A percentile compares a stretch with the other conserved stretches of the same genome.
Evolutionary conservation across 2,888 invertebrate genomes (phyloP).

Genomic region (Euphydryas editha): DNA sequence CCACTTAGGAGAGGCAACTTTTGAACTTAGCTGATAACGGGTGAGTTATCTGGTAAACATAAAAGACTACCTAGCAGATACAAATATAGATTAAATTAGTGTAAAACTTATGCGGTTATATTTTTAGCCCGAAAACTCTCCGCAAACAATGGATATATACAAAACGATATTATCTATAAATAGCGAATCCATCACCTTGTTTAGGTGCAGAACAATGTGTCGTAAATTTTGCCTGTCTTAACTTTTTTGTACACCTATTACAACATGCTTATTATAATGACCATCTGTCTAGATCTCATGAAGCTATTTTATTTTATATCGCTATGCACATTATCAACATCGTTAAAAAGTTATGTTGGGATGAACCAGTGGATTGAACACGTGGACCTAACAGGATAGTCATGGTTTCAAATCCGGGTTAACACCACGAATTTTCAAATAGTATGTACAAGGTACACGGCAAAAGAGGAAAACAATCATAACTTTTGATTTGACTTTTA

Average conservation of each 20-base stretch:
- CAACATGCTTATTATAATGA: neutral
- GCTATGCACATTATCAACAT: neutral
- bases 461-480: too few relatives aligned
- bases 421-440: too few relatives aligned
- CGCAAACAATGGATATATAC: conserved; percentile 44
- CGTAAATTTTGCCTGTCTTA: conserved; percentile 21
- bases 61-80: too few relatives aligned
- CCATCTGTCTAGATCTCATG: neutral
- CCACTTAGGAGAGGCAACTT: too few relatives aligned
- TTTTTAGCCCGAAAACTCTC: neutral
- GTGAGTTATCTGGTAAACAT: too few relatives aligned
- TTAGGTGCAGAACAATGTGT: conserved; percentile 36
- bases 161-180: conserved; percentile 52
- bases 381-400: too few relatives aligned
- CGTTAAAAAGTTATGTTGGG: neutral
- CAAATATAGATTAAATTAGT: too few relatives aligned
- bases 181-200: conserved; percentile 51
- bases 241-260: neutral
- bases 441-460: too few relatives aligned
- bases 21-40: too few relatives aligned
- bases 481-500: too few relatives aligned
- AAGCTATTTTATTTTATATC: neutral
- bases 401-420: too few relatives aligned
- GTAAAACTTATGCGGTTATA: neutral
- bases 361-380: too few relatives aligned